Conservation (phyloP, 2,113 vertebrate species). For the Ammospiza caudacuta region DNA sequence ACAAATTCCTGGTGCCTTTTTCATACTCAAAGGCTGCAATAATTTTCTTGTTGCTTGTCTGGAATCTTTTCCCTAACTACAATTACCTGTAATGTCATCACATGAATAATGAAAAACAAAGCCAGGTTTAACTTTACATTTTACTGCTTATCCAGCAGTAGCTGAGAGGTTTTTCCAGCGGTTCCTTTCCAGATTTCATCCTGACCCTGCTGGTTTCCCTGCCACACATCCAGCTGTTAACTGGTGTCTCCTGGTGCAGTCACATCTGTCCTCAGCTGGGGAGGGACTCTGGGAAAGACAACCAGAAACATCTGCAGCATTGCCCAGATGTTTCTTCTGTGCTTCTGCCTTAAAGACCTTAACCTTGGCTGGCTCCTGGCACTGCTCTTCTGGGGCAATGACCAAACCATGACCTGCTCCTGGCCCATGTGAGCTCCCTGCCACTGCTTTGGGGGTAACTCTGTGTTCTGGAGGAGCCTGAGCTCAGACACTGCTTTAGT, state of each 20-base stretch:
- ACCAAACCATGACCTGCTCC: neutral
- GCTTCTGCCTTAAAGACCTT: neutral
- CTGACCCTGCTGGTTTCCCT: neutral
- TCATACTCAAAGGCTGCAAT: neutral
- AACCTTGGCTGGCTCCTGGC: neutral
- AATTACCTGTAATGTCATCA: neutral
- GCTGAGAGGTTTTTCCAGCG: neutral
- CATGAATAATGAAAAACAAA: neutral
- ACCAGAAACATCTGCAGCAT: neutral
- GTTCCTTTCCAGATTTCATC: neutral
- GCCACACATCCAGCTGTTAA: neutral
- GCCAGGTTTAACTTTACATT: neutral
- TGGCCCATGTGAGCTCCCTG: neutral
- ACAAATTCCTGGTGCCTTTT: neutral
- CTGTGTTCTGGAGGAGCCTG: neutral
- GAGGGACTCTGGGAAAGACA: neutral
- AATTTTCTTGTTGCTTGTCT: neutral
- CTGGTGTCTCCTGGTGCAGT: neutral
- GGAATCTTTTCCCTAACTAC: neutral
- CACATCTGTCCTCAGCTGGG: neutral
- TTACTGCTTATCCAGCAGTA: neutral
- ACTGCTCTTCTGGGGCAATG: neutral
- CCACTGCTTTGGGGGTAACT: neutral
- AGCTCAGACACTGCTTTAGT: neutral
- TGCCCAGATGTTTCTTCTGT: too few relatives aligned